phyloP scores from a whole-genome alignment of 2,797 vertebrate species.

The Notolabrus celidotus region DNA sequence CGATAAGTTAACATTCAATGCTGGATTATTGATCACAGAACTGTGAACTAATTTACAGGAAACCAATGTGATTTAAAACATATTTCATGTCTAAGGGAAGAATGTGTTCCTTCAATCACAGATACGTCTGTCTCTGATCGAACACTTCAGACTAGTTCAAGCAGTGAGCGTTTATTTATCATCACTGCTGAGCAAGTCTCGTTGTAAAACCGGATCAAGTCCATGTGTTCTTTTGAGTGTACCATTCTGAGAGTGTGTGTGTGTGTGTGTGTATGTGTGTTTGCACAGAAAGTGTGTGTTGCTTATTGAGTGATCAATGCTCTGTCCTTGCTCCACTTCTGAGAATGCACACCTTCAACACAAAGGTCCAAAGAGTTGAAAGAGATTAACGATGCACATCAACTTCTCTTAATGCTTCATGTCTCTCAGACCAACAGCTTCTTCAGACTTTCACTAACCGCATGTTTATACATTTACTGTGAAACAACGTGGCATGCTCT shows the following conservation, averaged over 20 bases:
- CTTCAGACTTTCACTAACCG: slow-evolving; percentile 15
- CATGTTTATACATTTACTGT: slow-evolving; percentile 28
- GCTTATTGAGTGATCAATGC: not conserved
- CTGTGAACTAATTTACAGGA: not conserved
- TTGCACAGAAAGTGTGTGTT: not conserved
- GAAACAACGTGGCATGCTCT: slow-evolving; percentile 33
- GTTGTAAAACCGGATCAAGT: no score
- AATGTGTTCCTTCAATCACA: no score
- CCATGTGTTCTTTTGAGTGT: not conserved
- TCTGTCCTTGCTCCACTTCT: slow-evolving; percentile 12
- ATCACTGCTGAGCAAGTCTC: not conserved
- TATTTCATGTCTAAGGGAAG: no score
- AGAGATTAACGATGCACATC: not conserved
- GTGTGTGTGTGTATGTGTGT: not conserved
- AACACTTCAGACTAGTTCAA: not conserved
- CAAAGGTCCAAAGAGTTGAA: not conserved
- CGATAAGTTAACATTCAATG: slow-evolving; percentile 28
- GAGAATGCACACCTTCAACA: not conserved
- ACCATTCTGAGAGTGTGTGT: not conserved
- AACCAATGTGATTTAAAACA: no score
- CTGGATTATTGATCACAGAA: slow-evolving; percentile 17
- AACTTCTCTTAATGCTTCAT: not conserved
- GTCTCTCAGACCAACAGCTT: not conserved
- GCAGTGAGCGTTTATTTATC: not conserved
- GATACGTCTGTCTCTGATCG: no score